A percentile compares a stretch with the other conserved stretches of the same genome.
Conservation (phyloP, 2,113 vertebrate genomes). For the Cathartes aura region DNA sequence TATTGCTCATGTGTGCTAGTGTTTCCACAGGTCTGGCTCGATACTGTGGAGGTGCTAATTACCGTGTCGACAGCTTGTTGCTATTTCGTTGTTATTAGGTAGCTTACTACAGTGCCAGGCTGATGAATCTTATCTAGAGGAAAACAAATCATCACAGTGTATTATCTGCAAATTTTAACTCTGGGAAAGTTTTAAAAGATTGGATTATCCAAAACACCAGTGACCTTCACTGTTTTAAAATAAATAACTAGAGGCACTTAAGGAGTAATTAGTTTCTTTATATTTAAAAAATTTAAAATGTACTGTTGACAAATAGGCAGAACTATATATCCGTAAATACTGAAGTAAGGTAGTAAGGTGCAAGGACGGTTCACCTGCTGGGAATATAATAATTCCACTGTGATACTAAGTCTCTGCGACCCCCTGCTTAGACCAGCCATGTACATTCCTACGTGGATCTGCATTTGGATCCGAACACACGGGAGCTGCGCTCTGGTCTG, state of each 20-base stretch:
- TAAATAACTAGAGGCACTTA: neutral
- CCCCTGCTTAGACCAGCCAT: neutral
- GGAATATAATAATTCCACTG: neutral
- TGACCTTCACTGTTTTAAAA: neutral
- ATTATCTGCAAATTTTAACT: neutral
- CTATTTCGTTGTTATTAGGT: neutral
- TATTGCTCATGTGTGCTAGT: neutral
- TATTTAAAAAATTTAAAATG: neutral
- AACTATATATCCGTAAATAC: neutral
- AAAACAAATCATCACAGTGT: neutral
- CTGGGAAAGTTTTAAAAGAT: neutral
- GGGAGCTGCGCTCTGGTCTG: neutral
- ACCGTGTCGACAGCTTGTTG: neutral
- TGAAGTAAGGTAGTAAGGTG: neutral
- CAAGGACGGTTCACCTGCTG: neutral
- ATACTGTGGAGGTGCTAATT: neutral
- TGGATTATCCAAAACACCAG: neutral
- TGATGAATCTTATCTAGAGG: neutral
- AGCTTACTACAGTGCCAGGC: neutral
- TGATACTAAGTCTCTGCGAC: neutral
- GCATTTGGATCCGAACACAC: accelerated
- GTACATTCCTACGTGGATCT: accelerated
- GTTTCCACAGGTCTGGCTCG: neutral
- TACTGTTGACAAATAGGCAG: neutral
- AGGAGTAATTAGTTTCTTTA: neutral